These are phyloP conservation scores for Macroglossus sobrinus DNA, from an alignment of 2,113 vertebrate genomes.

Conservation along the genomic window DNA sequence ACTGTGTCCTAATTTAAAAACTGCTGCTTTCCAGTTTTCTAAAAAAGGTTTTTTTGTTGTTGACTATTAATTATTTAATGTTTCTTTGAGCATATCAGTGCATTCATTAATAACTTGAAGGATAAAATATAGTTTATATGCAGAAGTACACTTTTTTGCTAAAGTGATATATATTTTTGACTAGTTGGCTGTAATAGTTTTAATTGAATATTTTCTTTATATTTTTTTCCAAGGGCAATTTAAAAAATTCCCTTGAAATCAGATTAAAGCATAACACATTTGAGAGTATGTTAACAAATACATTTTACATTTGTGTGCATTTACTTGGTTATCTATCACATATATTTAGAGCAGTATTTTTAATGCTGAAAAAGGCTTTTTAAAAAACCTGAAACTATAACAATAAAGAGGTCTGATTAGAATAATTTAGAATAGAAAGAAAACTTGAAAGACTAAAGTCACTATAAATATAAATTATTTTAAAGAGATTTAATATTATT, in stretches of 20 bases:
- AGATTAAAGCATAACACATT: conserved; percentile 21
- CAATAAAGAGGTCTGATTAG: not conserved
- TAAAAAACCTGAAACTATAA: not conserved
- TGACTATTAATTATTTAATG: conserved; percentile 81
- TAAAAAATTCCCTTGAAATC: conserved; percentile 33
- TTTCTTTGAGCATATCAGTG: conserved; percentile 75
- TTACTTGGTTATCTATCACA: not conserved
- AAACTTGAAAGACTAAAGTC: not conserved
- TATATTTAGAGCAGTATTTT: conserved; percentile 29
- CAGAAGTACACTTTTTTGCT: conserved; percentile 75
- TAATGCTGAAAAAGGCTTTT: not conserved
- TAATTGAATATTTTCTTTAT: conserved; percentile 15
- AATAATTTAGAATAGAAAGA: conserved; percentile 41
- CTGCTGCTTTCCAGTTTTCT: conserved; percentile 72
- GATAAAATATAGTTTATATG: conserved; percentile 71
- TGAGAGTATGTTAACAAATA: conserved; percentile 37
- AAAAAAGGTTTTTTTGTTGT: conserved; percentile 71
- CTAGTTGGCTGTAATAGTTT: conserved; percentile 10
- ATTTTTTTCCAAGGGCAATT: conserved; percentile 41
- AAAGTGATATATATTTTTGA: conserved; percentile 17
- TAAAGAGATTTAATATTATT: not conserved
- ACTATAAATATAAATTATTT: not conserved
- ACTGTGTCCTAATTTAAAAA: conserved; percentile 57
- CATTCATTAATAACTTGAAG: conserved; percentile 80
- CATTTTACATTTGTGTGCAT: conserved; percentile 32